Percentiles rank a stretch among this genome's conserved stretches.
Evolutionary conservation across 2,797 vertebrate species (phyloP).

Genomic region (Coracias cyanogaster): DNA sequence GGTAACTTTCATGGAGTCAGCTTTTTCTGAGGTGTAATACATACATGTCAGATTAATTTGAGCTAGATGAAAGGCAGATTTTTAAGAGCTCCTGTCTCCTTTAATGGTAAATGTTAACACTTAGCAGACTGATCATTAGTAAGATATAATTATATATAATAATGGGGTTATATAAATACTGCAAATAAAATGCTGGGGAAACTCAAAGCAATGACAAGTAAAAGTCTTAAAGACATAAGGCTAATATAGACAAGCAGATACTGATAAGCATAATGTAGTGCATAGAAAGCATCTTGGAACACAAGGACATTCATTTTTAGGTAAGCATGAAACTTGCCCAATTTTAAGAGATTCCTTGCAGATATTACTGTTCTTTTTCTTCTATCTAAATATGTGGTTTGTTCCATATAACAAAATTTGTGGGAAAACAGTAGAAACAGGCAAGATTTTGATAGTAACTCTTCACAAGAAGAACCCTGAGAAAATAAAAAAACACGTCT

Average conservation of each 20-base stretch:
- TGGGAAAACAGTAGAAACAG: neutral
- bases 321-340: neutral
- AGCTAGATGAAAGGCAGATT: constrained; percentile 50
- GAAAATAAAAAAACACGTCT: neutral
- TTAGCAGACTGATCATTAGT: constrained; percentile 40
- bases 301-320: neutral
- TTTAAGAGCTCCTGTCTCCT: constrained; percentile 33
- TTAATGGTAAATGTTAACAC: constrained; percentile 40
- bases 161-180: constrained; percentile 18
- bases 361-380: neutral
- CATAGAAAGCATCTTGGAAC: neutral
- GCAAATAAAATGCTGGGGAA: constrained; percentile 19
- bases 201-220: neutral
- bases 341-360: neutral
- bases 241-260: neutral
- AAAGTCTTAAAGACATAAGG: neutral
- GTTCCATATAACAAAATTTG: neutral
- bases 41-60: constrained; percentile 31
- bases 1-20: constrained; percentile 34
- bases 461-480: neutral
- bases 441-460: neutral
- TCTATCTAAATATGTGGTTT: neutral
- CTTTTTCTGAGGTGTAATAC: constrained; percentile 15
- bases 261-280: neutral
- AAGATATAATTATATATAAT: constrained; percentile 50